Percentiles rank a stretch among this genome's conserved stretches.
Conservation (phyloP, 2,113 vertebrate genomes). For the Cheilinus undulatus region DNA sequence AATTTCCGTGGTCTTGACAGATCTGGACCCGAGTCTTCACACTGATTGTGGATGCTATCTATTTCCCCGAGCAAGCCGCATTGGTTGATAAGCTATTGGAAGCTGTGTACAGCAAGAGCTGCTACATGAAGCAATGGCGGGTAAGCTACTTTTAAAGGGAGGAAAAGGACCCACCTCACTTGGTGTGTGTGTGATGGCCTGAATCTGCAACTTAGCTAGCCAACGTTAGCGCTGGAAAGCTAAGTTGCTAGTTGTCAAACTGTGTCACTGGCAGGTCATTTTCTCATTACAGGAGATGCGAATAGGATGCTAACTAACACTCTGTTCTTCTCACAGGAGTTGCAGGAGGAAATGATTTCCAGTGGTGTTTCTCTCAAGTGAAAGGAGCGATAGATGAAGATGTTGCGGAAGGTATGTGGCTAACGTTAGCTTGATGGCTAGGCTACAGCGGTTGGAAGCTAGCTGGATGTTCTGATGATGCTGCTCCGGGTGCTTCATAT, state of each 20-base stretch:
- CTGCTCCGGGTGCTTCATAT: constrained; percentile 47
- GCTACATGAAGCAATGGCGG: constrained; percentile 85
- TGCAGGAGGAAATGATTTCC: constrained; percentile 83
- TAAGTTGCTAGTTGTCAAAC: constrained; percentile 78
- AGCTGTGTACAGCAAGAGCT: constrained; percentile 71
- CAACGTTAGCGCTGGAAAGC: constrained; percentile 62
- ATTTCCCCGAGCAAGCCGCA: constrained; percentile 60
- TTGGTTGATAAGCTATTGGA: constrained; percentile 63
- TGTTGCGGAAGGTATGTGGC: constrained; percentile 83
- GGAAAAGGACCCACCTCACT: constrained; percentile 71
- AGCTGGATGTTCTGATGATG: constrained; percentile 47
- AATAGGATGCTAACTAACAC: constrained; percentile 34
- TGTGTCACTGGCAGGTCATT: constrained; percentile 68
- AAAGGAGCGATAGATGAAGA: constrained; percentile 84
- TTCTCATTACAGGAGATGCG: background rate
- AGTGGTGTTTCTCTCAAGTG: constrained; percentile 84
- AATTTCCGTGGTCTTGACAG: constrained; percentile 84
- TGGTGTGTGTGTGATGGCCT: constrained; percentile 76
- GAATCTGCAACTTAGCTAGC: constrained; percentile 73
- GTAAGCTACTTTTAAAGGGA: constrained; percentile 72
- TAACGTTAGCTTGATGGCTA: constrained; percentile 70
- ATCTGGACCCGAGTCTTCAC: constrained; percentile 76
- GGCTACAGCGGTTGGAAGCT: constrained; percentile 57
- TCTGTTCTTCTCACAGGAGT: constrained; percentile 67
- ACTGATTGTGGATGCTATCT: constrained; percentile 77